phyloP scores from a whole-genome alignment of 2,113 vertebrate species.

The Indicator indicator region DNA sequence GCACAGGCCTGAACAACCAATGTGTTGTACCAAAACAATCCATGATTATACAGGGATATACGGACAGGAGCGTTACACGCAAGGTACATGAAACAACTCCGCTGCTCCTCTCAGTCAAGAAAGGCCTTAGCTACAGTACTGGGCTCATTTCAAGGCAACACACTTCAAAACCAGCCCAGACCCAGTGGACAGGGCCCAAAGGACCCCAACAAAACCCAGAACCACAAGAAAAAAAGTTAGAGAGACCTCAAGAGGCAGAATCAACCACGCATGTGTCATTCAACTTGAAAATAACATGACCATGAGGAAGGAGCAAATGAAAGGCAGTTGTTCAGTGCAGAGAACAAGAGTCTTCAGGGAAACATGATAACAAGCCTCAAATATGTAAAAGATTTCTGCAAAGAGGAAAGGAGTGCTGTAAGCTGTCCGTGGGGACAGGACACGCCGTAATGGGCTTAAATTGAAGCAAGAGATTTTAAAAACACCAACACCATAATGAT shows the following conservation, averaged over 20 bases:
- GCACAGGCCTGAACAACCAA: neutral
- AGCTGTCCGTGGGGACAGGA: neutral
- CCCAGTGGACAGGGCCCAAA: neutral
- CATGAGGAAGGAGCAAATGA: conserved; percentile 2
- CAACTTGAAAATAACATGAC: conserved; percentile 51
- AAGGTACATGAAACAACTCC: neutral
- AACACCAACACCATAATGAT: neutral
- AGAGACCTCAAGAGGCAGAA: conserved; percentile 37
- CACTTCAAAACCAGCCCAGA: neutral
- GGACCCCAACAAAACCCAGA: conserved; percentile 18
- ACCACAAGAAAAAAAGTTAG: neutral
- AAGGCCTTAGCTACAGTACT: neutral
- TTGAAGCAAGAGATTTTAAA: neutral
- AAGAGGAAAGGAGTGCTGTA: conserved; percentile 14
- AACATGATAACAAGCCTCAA: conserved; percentile 53
- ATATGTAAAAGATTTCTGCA: conserved; percentile 36
- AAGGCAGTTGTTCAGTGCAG: neutral
- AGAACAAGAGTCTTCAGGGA: conserved; percentile 46
- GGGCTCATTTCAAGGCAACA: neutral
- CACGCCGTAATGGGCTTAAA: neutral
- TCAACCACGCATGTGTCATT: neutral
- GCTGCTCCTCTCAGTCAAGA: neutral
- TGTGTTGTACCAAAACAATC: neutral
- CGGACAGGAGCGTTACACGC: neutral
- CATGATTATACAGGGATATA: neutral